phyloP scores from a whole-genome alignment of 2,113 vertebrate species.

The Sebastes fasciatus region DNA sequence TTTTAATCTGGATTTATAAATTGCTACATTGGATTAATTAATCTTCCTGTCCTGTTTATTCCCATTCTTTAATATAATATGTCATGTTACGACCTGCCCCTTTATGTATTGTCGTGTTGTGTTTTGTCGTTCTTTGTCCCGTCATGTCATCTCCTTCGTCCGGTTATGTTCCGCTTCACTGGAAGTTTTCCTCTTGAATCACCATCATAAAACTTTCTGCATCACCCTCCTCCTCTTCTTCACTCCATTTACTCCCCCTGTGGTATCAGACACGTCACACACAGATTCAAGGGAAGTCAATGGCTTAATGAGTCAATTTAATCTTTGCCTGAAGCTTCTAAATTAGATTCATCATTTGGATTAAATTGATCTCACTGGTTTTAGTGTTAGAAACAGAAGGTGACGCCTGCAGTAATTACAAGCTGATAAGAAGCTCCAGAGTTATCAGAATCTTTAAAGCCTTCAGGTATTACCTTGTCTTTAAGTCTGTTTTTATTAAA shows the following conservation, averaged over 20 bases:
- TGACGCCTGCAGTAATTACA: conserved; percentile 42
- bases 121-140: background rate
- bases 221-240: background rate
- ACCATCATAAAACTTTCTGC: background rate
- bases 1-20: too few species aligned
- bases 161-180: background rate
- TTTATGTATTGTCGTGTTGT: background rate
- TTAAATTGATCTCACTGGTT: conserved; percentile 41
- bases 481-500: background rate
- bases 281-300: conserved; percentile 5
- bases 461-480: background rate
- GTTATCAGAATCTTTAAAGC: conserved; percentile 41
- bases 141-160: background rate
- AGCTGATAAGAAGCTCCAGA: conserved; percentile 26
- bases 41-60: background rate
- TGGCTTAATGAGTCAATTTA: conserved; percentile 49
- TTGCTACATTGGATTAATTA: too few species aligned
- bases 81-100: background rate
- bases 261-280: background rate
- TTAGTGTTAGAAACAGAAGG: conserved; percentile 19
- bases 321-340: conserved; percentile 42
- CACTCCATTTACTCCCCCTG: background rate
- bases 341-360: conserved; percentile 53
- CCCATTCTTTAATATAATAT: background rate
- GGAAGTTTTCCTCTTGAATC: background rate